A percentile compares a stretch with the other conserved stretches of the same genome.
Evolutionary conservation across 2,888 invertebrate genomes (phyloP).

Genomic region (Yponomeuta cagnagella): DNA sequence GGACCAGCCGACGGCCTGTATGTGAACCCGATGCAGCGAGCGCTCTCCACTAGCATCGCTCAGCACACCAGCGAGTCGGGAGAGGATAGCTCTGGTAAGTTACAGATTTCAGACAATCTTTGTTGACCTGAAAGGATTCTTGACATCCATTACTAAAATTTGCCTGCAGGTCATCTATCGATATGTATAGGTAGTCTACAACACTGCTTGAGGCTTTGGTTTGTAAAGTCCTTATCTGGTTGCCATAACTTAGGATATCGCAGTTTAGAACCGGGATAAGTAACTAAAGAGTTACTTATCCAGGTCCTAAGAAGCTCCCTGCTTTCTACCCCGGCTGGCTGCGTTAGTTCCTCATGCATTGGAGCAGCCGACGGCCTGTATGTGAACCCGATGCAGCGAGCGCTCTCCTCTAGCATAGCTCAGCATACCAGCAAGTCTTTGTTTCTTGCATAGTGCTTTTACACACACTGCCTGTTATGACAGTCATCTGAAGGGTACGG

Average conservation of each 20-base stretch:
- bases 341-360: conserved; percentile 57
- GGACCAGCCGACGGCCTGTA: conserved; percentile 87
- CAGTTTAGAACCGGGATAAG: no score
- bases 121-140: conserved; percentile 6
- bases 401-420: conserved; percentile 40
- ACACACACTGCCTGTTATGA: no score
- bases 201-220: no score
- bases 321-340: conserved; percentile 60
- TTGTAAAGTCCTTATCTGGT: no score
- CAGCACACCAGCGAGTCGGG: conserved; percentile 57
- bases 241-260: no score
- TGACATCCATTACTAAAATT: not conserved
- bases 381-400: conserved; percentile 86
- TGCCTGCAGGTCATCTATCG: no score
- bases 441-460: no score
- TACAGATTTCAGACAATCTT: not conserved
- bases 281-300: no score
- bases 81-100: conserved; percentile 64
- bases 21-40: conserved; percentile 86
- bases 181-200: no score
- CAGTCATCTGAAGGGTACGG: no score
- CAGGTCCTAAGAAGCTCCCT: conserved; percentile 33
- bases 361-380: conserved; percentile 87
- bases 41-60: conserved; percentile 40
- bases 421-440: conserved; percentile 55